Base-by-base conservation (phyloP, 2,113 vertebrate species). In the Dolichotis patagonum region DNA sequence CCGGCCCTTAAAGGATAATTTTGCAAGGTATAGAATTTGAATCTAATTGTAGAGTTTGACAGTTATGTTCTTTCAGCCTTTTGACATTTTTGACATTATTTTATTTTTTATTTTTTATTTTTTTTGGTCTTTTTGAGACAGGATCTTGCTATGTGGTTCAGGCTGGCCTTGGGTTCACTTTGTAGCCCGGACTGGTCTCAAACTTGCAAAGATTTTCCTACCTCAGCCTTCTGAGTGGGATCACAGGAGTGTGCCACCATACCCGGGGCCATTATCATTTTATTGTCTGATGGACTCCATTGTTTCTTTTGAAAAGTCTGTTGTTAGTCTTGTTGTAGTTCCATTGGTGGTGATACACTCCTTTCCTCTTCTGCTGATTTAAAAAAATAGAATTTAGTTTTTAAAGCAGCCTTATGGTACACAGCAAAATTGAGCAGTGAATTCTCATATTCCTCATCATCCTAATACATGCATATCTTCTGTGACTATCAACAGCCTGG, bases 21-120 rank as follows among this genome's bases (percentile, higher is more conserved):
- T 88, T 58, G 17, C 85, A 91, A 78, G 38, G 7, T 94, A 26
- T 95, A 58, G 22, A 56, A 60, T 88, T 92, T 28, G 49, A 63
- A 32, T 96, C n/a, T 63, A 41, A 63, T 92, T 94, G 22, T 95
- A 63, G 54, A 89, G 16, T 35, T 71, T 60, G 30, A 7, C 0
- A 22, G 19, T 56, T 85, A 52, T 38, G 11, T 35, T 46, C 14
- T 80, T 69, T 71, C 43, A 41, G 78, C 24, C 10, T 38, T 89
- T 63, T 73, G 19, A 63, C 38, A 81, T 77, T 54, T n/a, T n/a
- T n/a, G n/a, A n/a, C n/a, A 62, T 16, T 20, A 54, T 83, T 84
- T 69, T 67, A 54, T 67, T 88, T 52, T 52, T 8, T n/a, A n/a
- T n/a, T n/a, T n/a, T n/a, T n/a, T n/a, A n/a, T n/a, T 52, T 52